These are phyloP conservation scores for Eurypyga helias DNA, from an alignment of 2,113 vertebrate species.

Conservation along the genomic window DNA sequence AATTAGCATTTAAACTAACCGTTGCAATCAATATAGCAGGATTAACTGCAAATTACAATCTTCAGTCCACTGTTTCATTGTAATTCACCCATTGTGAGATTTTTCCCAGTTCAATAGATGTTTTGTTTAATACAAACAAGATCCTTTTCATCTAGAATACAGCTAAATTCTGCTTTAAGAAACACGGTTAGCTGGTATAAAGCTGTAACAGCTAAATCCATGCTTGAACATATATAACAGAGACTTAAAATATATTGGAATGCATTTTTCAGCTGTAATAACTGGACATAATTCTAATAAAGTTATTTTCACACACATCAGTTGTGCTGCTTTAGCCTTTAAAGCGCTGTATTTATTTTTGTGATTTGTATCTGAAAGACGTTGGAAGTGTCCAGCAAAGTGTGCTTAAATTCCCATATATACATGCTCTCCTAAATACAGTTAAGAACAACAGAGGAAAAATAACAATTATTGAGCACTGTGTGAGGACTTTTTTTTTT, in stretches of 20 bases:
- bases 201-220: neutral
- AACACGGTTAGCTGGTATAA: neutral
- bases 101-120: neutral
- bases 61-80: neutral
- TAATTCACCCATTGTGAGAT: neutral
- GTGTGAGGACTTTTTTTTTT: neutral
- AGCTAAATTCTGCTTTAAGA: neutral
- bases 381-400: neutral
- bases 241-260: neutral
- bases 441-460: neutral
- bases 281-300: neutral
- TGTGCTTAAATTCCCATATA: neutral
- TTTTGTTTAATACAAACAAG: neutral
- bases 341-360: neutral
- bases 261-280: neutral
- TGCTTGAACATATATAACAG: neutral
- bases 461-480: neutral
- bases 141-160: neutral
- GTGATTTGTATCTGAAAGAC: neutral
- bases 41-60: slow-evolving; percentile 45
- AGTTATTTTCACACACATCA: neutral
- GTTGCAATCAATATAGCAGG: neutral
- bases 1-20: slow-evolving; percentile 48
- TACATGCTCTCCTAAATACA: neutral
- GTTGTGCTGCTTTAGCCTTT: neutral